phyloP scores from a whole-genome alignment of 2,888 invertebrate species.

The Nephrotoma flavescens region DNA sequence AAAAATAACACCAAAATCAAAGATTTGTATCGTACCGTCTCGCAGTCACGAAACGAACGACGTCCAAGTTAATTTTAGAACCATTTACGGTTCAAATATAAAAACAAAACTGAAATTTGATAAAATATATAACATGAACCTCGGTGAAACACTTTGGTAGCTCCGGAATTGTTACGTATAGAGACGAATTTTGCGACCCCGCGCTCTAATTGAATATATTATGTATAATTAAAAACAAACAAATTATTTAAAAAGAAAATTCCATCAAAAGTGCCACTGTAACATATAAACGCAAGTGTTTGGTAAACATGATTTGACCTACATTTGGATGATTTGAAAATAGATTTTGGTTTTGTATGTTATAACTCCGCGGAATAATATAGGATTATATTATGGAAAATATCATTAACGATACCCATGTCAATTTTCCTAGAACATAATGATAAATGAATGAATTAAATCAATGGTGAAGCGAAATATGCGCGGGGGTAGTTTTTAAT shows the following conservation, averaged over 20 bases:
- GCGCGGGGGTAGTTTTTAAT: background rate
- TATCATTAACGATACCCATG: background rate
- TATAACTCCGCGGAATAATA: background rate
- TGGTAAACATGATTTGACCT: background rate
- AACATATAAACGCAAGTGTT: background rate
- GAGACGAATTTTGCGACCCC: background rate
- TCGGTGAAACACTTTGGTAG: background rate
- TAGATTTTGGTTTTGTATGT: background rate
- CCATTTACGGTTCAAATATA: background rate
- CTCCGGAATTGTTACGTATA: background rate
- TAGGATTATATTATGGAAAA: background rate
- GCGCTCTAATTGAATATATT: background rate
- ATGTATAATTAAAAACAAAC: background rate
- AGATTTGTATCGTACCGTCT: background rate
- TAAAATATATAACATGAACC: background rate
- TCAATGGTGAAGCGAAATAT: background rate
- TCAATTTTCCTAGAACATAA: background rate
- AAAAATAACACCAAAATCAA: background rate
- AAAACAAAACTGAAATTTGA: background rate
- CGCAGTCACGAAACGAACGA: background rate
- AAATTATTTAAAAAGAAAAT: background rate
- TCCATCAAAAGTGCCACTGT: background rate
- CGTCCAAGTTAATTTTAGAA: background rate
- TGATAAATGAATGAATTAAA: background rate
- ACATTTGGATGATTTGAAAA: background rate